Evolutionary conservation across 2,113 vertebrate genomes (phyloP), one percentile per base, ranked within the genome.

Genomic region (Picathartes gymnocephalus): DNA sequence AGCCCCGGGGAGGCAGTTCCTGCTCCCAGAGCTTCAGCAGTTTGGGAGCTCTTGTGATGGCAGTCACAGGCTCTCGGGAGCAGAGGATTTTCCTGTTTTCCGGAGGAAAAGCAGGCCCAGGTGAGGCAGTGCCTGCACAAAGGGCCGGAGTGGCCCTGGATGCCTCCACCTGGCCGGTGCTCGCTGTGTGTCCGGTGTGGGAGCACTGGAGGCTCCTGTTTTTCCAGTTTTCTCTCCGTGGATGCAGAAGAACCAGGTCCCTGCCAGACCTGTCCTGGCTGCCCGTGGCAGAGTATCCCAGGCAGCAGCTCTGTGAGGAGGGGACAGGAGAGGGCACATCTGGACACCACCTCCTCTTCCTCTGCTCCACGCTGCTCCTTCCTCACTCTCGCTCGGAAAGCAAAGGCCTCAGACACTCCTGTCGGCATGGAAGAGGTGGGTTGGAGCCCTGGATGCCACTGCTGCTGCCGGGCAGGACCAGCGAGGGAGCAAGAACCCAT

Each of bases 101-200:
- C 0, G 1, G n/a, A 2, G 11, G 2, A 22, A 51, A 81, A 4
- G 6, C 77, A n/a, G 64, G 22, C 54, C 37, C 40, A 4, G 88
- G 13, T 6, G 9, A 3, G 39, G 37, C 37, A n/a, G 31, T 4
- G 42, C 13, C 84, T 1, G 23, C 19, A 35, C 21, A 8, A 61
- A 37, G 47, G 25, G 20, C 20, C 0, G 0, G 70, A 50, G 61
- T 21, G 30, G 7, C 11, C 8, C 56, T 30, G 91, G 57, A 0
- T 37, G 40, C 51, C 25, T 66, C 44, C 18, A 1, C 33, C 30
- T 0, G 0, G 33, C 25, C 8, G n/a, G 24, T 18, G 33, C 74
- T 42, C 0, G 0, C 7, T 10, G 16, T 5, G 33, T 33, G 40
- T 8, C 68, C 0, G 0, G 0, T 3, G 30, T 19, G 62, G 30